phyloP scores from a whole-genome alignment of 2,888 invertebrate genomes.

The Diarsia rubi region DNA sequence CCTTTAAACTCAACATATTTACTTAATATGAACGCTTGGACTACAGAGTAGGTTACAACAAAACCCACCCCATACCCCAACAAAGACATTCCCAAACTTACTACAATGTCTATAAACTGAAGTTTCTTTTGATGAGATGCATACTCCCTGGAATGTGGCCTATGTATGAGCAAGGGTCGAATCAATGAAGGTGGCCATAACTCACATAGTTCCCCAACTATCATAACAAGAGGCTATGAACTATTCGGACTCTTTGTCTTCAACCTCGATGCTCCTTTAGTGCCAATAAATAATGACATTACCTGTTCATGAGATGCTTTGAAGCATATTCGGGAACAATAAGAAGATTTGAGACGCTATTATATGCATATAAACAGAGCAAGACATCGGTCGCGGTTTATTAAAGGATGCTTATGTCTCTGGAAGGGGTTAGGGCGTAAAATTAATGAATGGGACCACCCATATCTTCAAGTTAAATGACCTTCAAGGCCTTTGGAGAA shows the following conservation, averaged over 20 bases:
- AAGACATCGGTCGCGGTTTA: constrained; percentile 82
- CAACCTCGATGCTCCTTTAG: constrained; percentile 79
- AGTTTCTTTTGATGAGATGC: constrained; percentile 68
- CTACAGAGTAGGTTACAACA: constrained; percentile 5
- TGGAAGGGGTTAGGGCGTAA: constrained; percentile 66
- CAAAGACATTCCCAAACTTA: constrained; percentile 63
- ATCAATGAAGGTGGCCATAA: constrained; percentile 70
- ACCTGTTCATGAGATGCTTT: constrained; percentile 85
- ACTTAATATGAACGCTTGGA: constrained; percentile 2
- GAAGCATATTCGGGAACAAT: constrained; percentile 87
- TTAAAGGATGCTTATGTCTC: constrained; percentile 74
- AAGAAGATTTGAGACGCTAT: constrained; percentile 85
- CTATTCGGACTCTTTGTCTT: constrained; percentile 84
- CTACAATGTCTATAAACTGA: constrained; percentile 55
- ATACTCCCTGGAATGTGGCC: constrained; percentile 60
- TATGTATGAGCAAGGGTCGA: constrained; percentile 63
- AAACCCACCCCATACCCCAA: constrained; percentile 52
- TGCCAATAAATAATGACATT: constrained; percentile 88
- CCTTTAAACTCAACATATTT: constrained; percentile 15
- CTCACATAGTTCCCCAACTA: constrained; percentile 74
- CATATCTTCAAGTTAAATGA: constrained; percentile 66
- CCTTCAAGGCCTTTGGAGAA: constrained; percentile 60
- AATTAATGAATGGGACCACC: constrained; percentile 67
- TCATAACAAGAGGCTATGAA: constrained; percentile 78
- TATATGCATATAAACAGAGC: constrained; percentile 85